Evolutionary conservation across 2,113 vertebrate species (phyloP), one percentile per base, ranked within the genome.

Genomic region (Coreoperca whiteheadi): DNA sequence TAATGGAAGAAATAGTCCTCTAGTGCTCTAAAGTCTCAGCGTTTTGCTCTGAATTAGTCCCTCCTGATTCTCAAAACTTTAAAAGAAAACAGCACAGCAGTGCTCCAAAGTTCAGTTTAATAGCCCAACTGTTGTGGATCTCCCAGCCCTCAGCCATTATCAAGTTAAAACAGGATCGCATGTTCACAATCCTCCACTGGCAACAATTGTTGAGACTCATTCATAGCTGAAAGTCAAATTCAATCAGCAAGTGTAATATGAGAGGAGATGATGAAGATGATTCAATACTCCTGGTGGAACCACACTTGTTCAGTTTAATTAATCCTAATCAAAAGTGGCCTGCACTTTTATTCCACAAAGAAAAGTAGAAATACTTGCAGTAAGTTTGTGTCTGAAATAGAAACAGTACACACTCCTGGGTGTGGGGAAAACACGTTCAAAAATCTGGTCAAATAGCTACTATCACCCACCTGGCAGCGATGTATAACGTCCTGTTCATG

Each of bases 401-500:
- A 15, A 60, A 21, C 25, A 16, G 18, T 20, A 34, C 41, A 14
- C 41, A 43, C 11, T 51, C 14, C 32, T 16, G 10, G 7, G 14
- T 30, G 23, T 32, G 18, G 57, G 7, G 0, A 32, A 34, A 61
- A 66, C 57, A 74, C 4, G 14, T 50, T 9, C 30, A 51, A 37
- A 85, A 56, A 76, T 28, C 5, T 11, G 4, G 46, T 0, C 18
- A 18, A 66, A 67, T 5, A 70, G 43, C 5, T 18, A 21, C 20
- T 6, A 54, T 75, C 72, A 87, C 91, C 4, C 46, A 93, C 90
- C 90, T 97, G 94, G 98, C 98, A 90, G 98, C 97, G 84, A 99
- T 59, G 78, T 98, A 99, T 90, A 99, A 96, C 5, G 98, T 99
- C 91, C 96, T 96, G 88, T 99, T 98, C 97, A 99, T 97, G 94